These are phyloP conservation scores for Hapalemur alaotrensis DNA, from an alignment of 2,797 vertebrate genomes.

Conservation along the genomic window DNA sequence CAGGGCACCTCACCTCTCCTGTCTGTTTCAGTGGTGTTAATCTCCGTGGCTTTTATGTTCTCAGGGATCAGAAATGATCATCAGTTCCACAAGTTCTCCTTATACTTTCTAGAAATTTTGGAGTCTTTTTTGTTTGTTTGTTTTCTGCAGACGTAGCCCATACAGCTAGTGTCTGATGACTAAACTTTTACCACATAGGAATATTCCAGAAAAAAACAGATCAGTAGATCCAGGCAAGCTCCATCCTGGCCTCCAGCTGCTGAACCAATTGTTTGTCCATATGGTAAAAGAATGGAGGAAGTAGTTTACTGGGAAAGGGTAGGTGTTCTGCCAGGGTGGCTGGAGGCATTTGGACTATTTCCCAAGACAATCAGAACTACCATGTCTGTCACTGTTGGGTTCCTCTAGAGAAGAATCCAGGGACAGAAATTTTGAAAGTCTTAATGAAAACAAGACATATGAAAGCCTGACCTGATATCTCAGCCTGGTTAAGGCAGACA, in stretches of 20 bases:
- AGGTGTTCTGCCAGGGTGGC: conserved; percentile 90
- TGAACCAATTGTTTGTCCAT: conserved; percentile 91
- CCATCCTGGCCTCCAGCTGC: conserved; percentile 92
- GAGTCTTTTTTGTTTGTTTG: background rate
- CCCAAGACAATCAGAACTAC: conserved; percentile 90
- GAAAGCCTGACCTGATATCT: background rate
- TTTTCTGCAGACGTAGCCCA: background rate
- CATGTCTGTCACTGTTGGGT: conserved; percentile 85
- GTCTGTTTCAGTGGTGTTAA: background rate
- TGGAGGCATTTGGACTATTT: conserved; percentile 86
- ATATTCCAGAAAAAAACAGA: conserved; percentile 2
- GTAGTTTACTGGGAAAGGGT: conserved; percentile 91
- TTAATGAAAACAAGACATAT: background rate
- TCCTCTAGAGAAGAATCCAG: conserved; percentile 87
- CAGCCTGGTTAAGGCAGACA: background rate
- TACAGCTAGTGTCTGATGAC: background rate
- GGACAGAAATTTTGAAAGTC: conserved; percentile 66
- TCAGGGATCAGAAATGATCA: background rate
- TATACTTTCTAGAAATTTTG: background rate
- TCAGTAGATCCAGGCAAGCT: conserved; percentile 63
- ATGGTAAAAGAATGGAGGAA: conserved; percentile 93
- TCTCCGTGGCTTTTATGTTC: background rate
- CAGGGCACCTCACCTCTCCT: background rate
- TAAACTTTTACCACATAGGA: background rate
- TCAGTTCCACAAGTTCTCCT: background rate